Percentiles rank a stretch among this genome's conserved stretches.
Evolutionary conservation across 37 sponge, comb jelly and placozoan genomes (phyloP).

Genomic region (Cliona cf. orientalis): DNA sequence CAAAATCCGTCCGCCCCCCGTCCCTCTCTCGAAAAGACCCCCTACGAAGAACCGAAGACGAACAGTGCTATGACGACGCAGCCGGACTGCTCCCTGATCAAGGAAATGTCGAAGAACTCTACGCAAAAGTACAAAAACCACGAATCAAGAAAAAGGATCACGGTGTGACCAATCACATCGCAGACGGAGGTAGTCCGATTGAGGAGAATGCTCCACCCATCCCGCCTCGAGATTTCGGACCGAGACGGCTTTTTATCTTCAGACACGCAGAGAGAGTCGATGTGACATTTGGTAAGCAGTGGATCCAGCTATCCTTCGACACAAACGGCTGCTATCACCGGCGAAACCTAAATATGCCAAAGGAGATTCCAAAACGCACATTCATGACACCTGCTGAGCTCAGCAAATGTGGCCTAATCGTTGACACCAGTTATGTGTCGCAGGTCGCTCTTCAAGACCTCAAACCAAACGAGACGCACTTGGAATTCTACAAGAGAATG

Average conservation of each 20-base stretch:
- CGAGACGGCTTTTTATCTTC: constrained; percentile 81
- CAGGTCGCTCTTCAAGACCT: constrained; percentile 74
- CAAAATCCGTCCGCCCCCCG: background rate
- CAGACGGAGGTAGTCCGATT: background rate
- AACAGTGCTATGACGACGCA: constrained; percentile 39
- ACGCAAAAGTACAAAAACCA: constrained; percentile 64
- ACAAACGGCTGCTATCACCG: constrained; percentile 80
- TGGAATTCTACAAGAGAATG: constrained; percentile 87
- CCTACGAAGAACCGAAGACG: constrained; percentile 29
- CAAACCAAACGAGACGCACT: constrained; percentile 75
- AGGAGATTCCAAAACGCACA: constrained; percentile 72
- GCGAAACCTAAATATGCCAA: constrained; percentile 93
- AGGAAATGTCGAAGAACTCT: constrained; percentile 63
- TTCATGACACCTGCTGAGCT: constrained; percentile 80
- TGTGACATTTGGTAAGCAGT: constrained; percentile 93
- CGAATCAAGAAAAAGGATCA: constrained; percentile 1
- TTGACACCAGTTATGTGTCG: constrained; percentile 73
- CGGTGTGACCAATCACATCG: background rate
- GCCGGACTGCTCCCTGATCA: constrained; percentile 58
- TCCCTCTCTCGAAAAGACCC: constrained; percentile 31
- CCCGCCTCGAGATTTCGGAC: constrained; percentile 56
- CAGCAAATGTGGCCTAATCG: constrained; percentile 63
- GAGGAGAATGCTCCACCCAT: constrained; percentile 32
- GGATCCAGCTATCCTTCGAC: constrained; percentile 89
- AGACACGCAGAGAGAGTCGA: constrained; percentile 93